These are phyloP conservation scores for Oreortyx pictus DNA, from an alignment of 2,797 vertebrate species.

Conservation along the genomic window DNA sequence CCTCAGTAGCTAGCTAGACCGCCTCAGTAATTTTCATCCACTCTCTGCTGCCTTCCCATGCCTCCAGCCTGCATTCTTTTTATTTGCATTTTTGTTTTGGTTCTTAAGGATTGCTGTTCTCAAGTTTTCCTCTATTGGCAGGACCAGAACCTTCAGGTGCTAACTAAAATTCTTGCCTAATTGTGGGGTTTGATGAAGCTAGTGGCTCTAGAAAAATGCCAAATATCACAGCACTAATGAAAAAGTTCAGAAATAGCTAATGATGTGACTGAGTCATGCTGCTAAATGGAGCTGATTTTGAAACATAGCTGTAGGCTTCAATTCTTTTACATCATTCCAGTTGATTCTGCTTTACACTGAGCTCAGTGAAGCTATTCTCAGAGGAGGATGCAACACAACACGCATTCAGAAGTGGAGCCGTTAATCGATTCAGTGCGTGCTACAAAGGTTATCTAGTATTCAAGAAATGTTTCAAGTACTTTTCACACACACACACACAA, in stretches of 20 bases:
- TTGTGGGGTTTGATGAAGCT: not conserved
- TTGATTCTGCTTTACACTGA: conserved; percentile 36
- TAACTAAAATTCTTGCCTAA: conserved; percentile 4
- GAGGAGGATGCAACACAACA: not conserved
- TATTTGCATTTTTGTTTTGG: not conserved
- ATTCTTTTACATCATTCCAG: conserved; percentile 58
- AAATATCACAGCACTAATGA: not conserved
- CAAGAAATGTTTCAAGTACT: conserved; percentile 17
- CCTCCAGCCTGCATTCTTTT: not conserved
- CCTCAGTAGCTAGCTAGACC: not conserved
- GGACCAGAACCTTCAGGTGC: not conserved
- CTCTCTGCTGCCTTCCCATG: not conserved
- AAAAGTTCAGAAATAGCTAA: conserved; percentile 38
- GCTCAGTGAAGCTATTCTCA: conserved; percentile 49
- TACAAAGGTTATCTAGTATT: not conserved
- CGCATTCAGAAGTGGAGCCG: conserved; percentile 5
- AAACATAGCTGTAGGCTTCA: conserved; percentile 63
- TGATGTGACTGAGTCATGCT: conserved; percentile 55
- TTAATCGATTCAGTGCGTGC: not conserved
- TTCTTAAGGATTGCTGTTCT: not conserved
- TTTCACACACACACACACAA: not conserved
- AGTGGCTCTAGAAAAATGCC: conserved; percentile 16
- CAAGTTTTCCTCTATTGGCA: not conserved
- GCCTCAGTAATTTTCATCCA: not conserved
- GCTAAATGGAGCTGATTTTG: conserved; percentile 66